Base-by-base conservation (phyloP, 2,113 vertebrate genomes). In the Micronisus gabar region DNA sequence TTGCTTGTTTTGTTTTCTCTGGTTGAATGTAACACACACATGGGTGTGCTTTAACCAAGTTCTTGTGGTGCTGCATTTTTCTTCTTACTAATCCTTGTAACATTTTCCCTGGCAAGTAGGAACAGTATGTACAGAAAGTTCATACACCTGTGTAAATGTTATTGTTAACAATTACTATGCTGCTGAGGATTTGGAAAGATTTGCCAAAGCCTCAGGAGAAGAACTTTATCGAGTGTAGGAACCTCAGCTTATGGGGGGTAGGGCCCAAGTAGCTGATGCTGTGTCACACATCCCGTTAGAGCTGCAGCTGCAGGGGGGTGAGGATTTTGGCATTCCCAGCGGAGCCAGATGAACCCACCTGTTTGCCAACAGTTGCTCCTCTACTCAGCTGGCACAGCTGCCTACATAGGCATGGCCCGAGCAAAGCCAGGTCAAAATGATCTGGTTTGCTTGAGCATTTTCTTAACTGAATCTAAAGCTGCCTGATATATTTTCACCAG, bases 61-160 rank as follows among this genome's bases (percentile, higher is more conserved):
- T 92, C 73, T 75, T 6, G 5, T 52, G 70, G 40, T 74, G 26
- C 88, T 90, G 43, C 79, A 59, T 78, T 90, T 89, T 95, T 87
- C 52, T 86, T 40, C 29, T 73, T 92, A 13, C 5, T 90, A 91
- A 86, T 95, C 53, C 48, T 68, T 72, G 36, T 85, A 85, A 56
- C 48, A 34, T 80, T 91, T 95, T 92, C 43, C 52, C 73, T 75
- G 74, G 66, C 66, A 93, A 88, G 79, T 67, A 82, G 62, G 40
- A 90, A 56, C 59, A 84, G 72, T 50, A 29, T 3, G 5, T 3
- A 26, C 1, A 1, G 79, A 82, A 88, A 92, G 40, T 61, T 92
- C 74, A 61, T 68, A 80, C 86, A 95, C 61, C 78, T 88, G 62
- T 80, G 85, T 92, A 88, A 95, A 88, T 90, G 65, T 94, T 94